A percentile compares a stretch with the other conserved stretches of the same genome.
These are phyloP conservation scores for Hipposideros armiger DNA, from an alignment of 2,113 vertebrate genomes.

Conservation along the genomic window DNA sequence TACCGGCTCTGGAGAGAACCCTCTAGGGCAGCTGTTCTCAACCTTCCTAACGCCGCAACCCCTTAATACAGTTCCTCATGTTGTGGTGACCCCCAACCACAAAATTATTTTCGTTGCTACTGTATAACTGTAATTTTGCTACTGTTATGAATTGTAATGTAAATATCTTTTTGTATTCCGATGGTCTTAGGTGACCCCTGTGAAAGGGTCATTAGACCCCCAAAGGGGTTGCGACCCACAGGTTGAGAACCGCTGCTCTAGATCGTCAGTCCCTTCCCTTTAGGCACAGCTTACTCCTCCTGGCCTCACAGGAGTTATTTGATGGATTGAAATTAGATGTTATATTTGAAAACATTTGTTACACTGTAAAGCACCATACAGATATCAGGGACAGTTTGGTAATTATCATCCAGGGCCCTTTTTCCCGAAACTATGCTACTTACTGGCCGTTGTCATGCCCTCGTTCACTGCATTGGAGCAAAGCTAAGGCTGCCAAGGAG, in stretches of 20 bases:
- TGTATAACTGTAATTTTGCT: no score
- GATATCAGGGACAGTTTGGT: background rate
- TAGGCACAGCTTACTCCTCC: background rate
- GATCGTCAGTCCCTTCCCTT: background rate
- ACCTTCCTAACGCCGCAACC: no score
- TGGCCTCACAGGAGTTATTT: background rate
- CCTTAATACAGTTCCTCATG: no score
- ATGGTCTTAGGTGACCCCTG: no score
- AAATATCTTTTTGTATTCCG: no score
- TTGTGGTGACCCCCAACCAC: no score
- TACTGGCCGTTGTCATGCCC: background rate
- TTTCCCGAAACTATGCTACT: background rate
- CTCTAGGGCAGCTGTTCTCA: background rate
- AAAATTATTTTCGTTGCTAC: no score
- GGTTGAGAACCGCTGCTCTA: no score
- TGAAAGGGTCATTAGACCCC: no score
- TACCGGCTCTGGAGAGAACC: background rate
- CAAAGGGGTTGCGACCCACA: no score
- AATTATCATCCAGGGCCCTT: no score
- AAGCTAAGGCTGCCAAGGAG: background rate
- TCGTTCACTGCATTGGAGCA: background rate
- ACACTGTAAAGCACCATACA: background rate
- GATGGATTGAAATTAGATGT: background rate
- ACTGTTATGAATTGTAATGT: no score
- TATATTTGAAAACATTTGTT: background rate